Evolutionary conservation across 1,140 invertebrate genomes (phyloP).

Genomic region (Drosophila lowei): DNA sequence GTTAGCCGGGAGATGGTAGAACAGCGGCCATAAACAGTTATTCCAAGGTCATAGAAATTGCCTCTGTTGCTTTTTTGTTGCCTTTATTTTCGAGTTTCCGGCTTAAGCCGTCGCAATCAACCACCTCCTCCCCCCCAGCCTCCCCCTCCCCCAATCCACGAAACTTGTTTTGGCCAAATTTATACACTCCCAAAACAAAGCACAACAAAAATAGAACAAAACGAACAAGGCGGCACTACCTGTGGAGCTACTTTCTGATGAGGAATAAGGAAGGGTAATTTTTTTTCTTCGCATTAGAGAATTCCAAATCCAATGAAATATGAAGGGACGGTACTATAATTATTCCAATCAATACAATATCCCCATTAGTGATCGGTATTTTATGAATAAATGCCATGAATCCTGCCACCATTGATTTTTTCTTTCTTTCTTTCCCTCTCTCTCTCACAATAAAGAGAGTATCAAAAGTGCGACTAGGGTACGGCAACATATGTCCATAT

Average conservation of each 20-base stretch:
- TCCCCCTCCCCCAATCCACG: background rate
- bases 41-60: constrained; percentile 63
- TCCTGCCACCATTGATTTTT: too few species aligned
- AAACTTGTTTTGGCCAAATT: constrained; percentile 61
- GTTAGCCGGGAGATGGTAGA: constrained; percentile 22
- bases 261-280: too few species aligned
- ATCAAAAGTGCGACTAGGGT: constrained; percentile 1
- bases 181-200: constrained; percentile 15
- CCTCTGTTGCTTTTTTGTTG: constrained; percentile 30
- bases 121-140: background rate
- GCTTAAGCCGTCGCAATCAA: constrained; percentile 39
- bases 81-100: constrained; percentile 57
- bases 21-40: constrained; percentile 45
- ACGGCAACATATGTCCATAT: background rate
- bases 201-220: background rate
- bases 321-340: too few species aligned
- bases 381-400: too few species aligned
- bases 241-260: too few species aligned
- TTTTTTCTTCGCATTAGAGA: too few species aligned
- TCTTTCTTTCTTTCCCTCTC: too few species aligned
- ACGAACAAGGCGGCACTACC: background rate
- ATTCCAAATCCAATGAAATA: too few species aligned
- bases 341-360: too few species aligned
- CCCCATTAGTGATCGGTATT: too few species aligned
- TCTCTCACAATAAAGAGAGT: too few species aligned